Conservation (phyloP, 2,888 invertebrate genomes). For the Agrotis puta region DNA sequence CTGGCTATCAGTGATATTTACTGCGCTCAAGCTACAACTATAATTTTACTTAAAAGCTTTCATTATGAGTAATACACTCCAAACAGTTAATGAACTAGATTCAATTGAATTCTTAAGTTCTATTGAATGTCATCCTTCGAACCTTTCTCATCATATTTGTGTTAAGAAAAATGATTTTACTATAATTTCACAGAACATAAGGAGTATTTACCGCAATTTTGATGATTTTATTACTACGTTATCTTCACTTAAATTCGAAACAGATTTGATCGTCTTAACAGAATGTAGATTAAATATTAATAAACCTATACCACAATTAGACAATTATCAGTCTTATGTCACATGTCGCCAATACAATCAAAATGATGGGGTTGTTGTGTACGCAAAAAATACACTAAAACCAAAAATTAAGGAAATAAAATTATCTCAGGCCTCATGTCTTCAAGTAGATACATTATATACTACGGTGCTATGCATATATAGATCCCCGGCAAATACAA, state of each 20-base stretch:
- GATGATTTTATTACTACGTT: background rate
- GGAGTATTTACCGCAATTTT: too few species aligned
- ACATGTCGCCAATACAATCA: background rate
- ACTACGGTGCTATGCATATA: background rate
- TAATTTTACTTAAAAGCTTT: too few species aligned
- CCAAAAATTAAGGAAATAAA: background rate
- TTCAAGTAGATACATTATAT: too few species aligned
- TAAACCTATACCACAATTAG: background rate
- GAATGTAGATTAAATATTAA: slow-evolving; percentile 3
- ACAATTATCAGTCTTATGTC: background rate
- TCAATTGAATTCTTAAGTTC: too few species aligned
- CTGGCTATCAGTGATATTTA: too few species aligned
- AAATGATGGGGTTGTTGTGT: background rate
- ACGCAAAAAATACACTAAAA: background rate
- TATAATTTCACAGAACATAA: background rate
- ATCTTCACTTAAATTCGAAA: background rate
- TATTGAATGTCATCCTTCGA: too few species aligned
- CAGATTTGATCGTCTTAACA: background rate
- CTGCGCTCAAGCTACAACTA: too few species aligned
- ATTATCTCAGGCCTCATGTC: background rate
- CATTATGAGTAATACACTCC: too few species aligned
- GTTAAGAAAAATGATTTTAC: too few species aligned
- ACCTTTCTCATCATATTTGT: too few species aligned
- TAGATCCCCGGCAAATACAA: too few species aligned
- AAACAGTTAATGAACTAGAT: too few species aligned